These are phyloP conservation scores for Harpegnathos saltator DNA, from an alignment of 1,140 invertebrate species.

Conservation along the genomic window DNA sequence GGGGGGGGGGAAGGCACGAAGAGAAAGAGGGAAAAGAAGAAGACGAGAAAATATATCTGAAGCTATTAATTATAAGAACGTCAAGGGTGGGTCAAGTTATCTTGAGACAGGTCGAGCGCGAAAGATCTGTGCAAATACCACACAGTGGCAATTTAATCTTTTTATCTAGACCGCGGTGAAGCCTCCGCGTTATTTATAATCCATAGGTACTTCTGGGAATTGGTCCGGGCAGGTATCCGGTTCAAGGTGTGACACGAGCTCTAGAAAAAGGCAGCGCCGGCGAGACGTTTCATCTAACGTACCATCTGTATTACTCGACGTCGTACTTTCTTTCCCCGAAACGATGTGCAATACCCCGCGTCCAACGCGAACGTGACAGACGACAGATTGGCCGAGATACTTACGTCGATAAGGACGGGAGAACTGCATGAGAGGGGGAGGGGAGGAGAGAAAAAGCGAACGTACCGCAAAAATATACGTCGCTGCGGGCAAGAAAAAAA, in stretches of 20 bases:
- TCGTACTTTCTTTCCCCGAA: conserved; percentile 32
- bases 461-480: background rate
- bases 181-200: conserved; percentile 43
- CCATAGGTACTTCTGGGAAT: conserved; percentile 54
- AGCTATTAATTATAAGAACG: conserved; percentile 50
- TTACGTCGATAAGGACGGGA: conserved; percentile 43
- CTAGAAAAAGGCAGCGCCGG: conserved; percentile 27
- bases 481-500: background rate
- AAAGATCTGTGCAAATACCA: conserved; percentile 38
- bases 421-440: background rate
- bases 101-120: conserved; percentile 47
- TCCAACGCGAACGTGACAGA: conserved; percentile 48
- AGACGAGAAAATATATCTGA: conserved; percentile 11
- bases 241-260: conserved; percentile 37
- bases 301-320: conserved; percentile 53
- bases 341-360: conserved; percentile 33
- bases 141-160: conserved; percentile 35
- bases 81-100: conserved; percentile 47
- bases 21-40: conserved; percentile 4
- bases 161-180: conserved; percentile 21
- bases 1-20: too few species aligned
- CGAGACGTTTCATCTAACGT: conserved; percentile 37
- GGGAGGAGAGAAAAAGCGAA: background rate
- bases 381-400: conserved; percentile 49
- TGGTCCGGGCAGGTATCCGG: conserved; percentile 35